Evolutionary conservation across 2,113 vertebrate genomes (phyloP), one percentile per base, ranked within the genome.

Genomic region (Aplodontia rufa): DNA sequence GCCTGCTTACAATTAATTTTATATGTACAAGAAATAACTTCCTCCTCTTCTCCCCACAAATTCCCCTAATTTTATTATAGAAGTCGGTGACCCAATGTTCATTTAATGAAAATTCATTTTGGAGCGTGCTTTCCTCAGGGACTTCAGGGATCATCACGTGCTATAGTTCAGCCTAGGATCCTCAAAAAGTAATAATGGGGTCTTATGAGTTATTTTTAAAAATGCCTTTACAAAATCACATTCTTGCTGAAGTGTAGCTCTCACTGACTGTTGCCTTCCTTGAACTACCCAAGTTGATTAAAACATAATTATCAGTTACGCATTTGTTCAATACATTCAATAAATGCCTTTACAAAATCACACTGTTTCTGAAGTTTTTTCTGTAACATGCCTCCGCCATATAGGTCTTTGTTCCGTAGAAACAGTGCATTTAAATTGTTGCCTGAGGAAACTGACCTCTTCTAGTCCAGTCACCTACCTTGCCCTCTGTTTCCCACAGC

Each of bases 51-150:
- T 58, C 62, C 20, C 53, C 13, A 32, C 9, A 8, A 8, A 2
- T 49, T 72, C 71, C 11, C 20, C 69, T 83, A 60, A 80, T 64
- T 95, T 72, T 35, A 79, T 62, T 82, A 60, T 5, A 94, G 24
- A 91, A 89, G 30, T 35, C 30, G 72, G 58, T 45, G 26, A 93
- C 35, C 30, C 75, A 89, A 66, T 76, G 32, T 26, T 86, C 16
- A 87, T 78, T 90, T 60, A 90, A 66, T 47, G 88, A 55, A 85
- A 84, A 92, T 93, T 93, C 74, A 91, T 58, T 76, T 76, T 86
- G 22, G 13, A 72, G 19, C 53, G 69, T 0, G 40, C 14, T 85
- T 95, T 69, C 94, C 37, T 51, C 40, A 24, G 60, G 11, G 19
- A 95, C 72, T 53, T 93, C 30, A 51, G 35, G 47, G 10, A 72